Percentiles rank a stretch among this genome's conserved stretches.
These are phyloP conservation scores for Orestias chungarensis DNA, from an alignment of 2,797 vertebrate genomes.

Conservation along the genomic window DNA sequence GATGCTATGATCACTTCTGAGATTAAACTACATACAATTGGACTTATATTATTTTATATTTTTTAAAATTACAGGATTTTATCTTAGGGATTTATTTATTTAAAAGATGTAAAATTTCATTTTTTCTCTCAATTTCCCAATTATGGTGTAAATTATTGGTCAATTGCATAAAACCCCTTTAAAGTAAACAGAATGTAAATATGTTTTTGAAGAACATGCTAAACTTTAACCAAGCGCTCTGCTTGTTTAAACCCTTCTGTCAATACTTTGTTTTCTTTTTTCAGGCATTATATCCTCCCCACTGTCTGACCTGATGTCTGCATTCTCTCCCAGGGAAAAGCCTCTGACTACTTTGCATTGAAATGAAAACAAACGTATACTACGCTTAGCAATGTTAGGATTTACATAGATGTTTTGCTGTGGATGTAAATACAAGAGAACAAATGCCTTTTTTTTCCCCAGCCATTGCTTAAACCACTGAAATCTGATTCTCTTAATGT, in stretches of 20 bases:
- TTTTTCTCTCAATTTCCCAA: not conserved
- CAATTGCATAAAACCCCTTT: not conserved
- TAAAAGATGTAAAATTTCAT: not conserved
- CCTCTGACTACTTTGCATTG: conserved; percentile 31
- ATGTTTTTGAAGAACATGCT: no score
- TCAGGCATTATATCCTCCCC: conserved; percentile 63
- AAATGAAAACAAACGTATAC: conserved; percentile 47
- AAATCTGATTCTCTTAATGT: not conserved
- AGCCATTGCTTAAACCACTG: conserved; percentile 12
- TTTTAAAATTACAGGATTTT: not conserved
- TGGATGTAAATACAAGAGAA: conserved; percentile 16
- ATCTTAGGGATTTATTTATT: not conserved
- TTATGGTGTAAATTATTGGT: not conserved
- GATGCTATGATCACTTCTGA: not conserved
- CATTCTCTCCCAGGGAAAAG: conserved; percentile 29
- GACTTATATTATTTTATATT: no score
- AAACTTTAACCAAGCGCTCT: not conserved
- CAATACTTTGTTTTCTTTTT: conserved; percentile 22
- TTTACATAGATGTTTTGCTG: conserved; percentile 4
- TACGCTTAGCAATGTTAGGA: conserved; percentile 16
- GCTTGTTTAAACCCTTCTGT: not conserved
- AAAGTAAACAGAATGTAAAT: not conserved
- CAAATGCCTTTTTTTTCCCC: not conserved
- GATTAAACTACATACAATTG: not conserved
- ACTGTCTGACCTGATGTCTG: conserved; percentile 40